Conservation (phyloP, 2,113 vertebrate genomes). For the Neoarius graeffei region DNA sequence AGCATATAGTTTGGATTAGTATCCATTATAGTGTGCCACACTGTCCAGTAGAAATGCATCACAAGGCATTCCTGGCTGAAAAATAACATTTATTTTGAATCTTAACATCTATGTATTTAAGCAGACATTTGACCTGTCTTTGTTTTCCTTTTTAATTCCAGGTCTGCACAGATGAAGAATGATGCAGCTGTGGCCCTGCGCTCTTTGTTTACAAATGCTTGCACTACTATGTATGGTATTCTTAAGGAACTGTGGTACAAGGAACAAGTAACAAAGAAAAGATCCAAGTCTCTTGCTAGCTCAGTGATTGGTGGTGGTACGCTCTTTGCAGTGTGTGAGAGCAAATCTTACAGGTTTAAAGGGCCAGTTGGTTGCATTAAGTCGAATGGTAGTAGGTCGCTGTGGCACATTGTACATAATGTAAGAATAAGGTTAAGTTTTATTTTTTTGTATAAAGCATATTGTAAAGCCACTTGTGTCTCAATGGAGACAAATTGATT, state of each 20-base stretch:
- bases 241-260: conserved; percentile 69
- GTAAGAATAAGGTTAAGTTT: conserved; percentile 72
- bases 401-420: conserved; percentile 72
- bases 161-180: conserved; percentile 99
- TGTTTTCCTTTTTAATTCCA: conserved; percentile 59
- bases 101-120: not conserved
- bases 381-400: not conserved
- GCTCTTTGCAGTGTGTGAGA: conserved; percentile 30
- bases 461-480: conserved; percentile 75
- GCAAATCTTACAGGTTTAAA: conserved; percentile 58
- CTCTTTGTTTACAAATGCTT: conserved; percentile 72
- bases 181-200: conserved; percentile 64
- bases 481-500: conserved; percentile 60
- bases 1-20: not conserved
- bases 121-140: not conserved
- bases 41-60: not conserved
- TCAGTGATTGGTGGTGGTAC: not conserved
- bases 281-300: not conserved
- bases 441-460: conserved; percentile 78
- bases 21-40: not conserved
- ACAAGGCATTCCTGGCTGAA: not conserved
- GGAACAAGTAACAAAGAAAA: conserved; percentile 53
- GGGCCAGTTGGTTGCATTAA: not conserved
- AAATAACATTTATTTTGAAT: not conserved
- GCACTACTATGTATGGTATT: conserved; percentile 92